phyloP scores from a whole-genome alignment of 2,888 invertebrate species.

The Hypomecis atomaria region DNA sequence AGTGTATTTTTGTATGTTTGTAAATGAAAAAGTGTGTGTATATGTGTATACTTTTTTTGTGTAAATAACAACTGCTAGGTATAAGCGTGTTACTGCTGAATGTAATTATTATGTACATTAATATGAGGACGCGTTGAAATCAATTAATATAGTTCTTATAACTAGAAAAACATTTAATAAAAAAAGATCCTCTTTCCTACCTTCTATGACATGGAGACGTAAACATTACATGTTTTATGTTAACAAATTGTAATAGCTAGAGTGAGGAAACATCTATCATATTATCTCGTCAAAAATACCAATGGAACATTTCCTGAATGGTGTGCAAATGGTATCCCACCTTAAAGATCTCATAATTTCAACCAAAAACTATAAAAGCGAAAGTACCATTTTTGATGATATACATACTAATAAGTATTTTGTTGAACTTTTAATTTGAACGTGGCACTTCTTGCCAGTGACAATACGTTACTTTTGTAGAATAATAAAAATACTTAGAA shows the following conservation, averaged over 20 bases:
- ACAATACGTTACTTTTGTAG: constrained; percentile 59
- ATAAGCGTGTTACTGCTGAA: constrained; percentile 7
- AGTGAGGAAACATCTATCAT: no score
- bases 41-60: constrained; percentile 31
- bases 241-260: no score
- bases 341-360: no score
- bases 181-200: no score
- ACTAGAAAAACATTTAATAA: not conserved
- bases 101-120: not conserved
- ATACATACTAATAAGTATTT: not conserved
- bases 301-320: no score
- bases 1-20: constrained; percentile 73
- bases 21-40: constrained; percentile 49
- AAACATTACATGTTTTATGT: no score
- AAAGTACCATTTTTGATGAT: no score
- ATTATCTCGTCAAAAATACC: no score
- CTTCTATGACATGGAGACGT: no score
- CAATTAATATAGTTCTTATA: not conserved
- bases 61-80: constrained; percentile 25
- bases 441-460: constrained; percentile 67
- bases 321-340: no score
- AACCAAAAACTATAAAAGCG: no score
- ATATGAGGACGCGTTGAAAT: not conserved
- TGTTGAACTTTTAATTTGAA: constrained; percentile 28
- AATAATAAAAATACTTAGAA: constrained; percentile 38